These are phyloP conservation scores for Montipora efflorescens DNA, from an alignment of 64 coral and sea anemone genomes.

Conservation along the genomic window DNA sequence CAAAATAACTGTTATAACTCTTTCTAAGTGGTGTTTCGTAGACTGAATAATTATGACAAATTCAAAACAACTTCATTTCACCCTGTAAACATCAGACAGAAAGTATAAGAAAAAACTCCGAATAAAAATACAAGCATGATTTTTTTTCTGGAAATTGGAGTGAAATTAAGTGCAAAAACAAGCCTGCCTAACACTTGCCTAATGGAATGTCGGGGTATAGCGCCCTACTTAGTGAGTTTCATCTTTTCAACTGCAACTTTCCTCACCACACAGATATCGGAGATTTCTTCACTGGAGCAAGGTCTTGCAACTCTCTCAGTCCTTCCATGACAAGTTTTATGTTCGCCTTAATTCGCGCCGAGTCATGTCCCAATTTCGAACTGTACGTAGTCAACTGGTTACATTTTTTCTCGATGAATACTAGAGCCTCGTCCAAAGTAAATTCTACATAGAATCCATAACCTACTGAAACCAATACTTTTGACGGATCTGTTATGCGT, in stretches of 20 bases:
- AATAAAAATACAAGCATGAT: no score
- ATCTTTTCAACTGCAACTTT: background rate
- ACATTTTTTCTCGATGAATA: conserved; percentile 93
- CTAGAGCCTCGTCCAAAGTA: conserved; percentile 89
- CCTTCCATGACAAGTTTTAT: conserved; percentile 94
- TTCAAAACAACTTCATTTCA: no score
- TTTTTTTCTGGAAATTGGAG: no score
- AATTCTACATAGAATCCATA: conserved; percentile 98
- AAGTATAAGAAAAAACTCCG: no score
- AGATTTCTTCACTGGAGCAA: conserved; percentile 24
- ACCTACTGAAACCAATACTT: conserved; percentile 90
- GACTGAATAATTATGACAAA: no score
- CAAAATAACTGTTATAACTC: no score
- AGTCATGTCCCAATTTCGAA: conserved; percentile 82
- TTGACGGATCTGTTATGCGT: conserved; percentile 82
- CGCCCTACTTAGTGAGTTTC: background rate
- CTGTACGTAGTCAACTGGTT: conserved; percentile 66
- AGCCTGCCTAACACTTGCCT: no score
- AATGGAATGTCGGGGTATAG: background rate
- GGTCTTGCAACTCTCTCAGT: conserved; percentile 80
- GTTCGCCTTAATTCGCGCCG: conserved; percentile 91
- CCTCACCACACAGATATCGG: conserved; percentile 8
- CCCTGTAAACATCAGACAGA: no score
- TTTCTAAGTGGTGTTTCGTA: no score
- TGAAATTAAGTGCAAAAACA: no score